A percentile compares a stretch with the other conserved stretches of the same genome.
phyloP scores from a whole-genome alignment of 2,888 invertebrate species.

The Archaeoteleia sp. region DNA sequence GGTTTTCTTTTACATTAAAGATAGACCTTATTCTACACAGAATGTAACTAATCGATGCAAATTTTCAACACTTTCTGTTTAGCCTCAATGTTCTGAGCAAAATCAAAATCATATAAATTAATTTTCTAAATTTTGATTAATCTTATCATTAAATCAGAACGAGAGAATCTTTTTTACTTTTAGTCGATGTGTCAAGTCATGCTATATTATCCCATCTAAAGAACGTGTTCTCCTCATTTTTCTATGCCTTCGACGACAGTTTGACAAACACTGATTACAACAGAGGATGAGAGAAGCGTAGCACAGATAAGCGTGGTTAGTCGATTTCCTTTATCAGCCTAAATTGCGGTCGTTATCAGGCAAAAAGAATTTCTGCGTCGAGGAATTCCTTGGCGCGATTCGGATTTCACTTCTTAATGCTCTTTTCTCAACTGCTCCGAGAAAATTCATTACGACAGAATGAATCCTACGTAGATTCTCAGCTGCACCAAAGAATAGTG shows the following conservation, averaged over 20 bases:
- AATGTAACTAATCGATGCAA: no score
- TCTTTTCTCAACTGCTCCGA: slow-evolving; percentile 42
- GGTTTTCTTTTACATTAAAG: no score
- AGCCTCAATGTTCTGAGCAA: no score
- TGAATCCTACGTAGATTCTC: slow-evolving; percentile 39
- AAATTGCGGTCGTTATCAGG: slow-evolving; percentile 67
- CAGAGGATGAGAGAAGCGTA: slow-evolving; percentile 14
- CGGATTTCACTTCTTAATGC: slow-evolving; percentile 51
- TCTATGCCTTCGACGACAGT: slow-evolving; percentile 25
- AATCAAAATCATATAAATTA: no score
- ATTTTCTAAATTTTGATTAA: no score
- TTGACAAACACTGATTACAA: slow-evolving; percentile 50
- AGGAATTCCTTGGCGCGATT: slow-evolving; percentile 32
- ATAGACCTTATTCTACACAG: no score
- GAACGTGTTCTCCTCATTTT: neutral
- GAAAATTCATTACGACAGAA: slow-evolving; percentile 57
- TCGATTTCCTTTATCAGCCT: slow-evolving; percentile 66
- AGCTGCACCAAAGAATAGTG: slow-evolving; percentile 1
- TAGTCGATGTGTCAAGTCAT: no score
- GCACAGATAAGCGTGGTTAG: slow-evolving; percentile 53
- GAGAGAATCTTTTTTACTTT: no score
- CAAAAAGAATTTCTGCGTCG: slow-evolving; percentile 55
- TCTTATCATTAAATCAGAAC: no score
- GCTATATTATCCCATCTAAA: neutral
- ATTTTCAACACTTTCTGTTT: no score